Evolutionary conservation across 2,113 vertebrate species (phyloP).

Genomic region (Trichomycterus rosablanca): DNA sequence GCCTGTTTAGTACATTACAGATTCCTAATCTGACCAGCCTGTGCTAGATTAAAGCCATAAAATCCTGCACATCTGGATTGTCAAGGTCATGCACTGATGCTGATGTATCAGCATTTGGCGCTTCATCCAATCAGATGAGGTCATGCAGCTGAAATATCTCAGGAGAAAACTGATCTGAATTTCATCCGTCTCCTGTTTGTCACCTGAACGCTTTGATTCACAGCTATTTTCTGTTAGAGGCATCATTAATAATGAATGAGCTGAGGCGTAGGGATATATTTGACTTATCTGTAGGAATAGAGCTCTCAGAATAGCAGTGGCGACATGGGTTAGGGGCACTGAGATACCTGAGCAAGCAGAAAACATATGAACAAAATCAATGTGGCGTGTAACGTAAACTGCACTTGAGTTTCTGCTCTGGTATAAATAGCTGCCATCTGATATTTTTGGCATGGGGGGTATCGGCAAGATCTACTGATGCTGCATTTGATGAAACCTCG

Average conservation of each 20-base stretch:
- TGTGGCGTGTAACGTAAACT: constrained; percentile 65
- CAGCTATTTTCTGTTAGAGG: constrained; percentile 46
- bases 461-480: constrained; percentile 54
- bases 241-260: constrained; percentile 61
- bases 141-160: constrained; percentile 24
- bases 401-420: constrained; percentile 43
- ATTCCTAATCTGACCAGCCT: too few relatives aligned
- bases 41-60: too few relatives aligned
- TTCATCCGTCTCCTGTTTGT: constrained; percentile 25
- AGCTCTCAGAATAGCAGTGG: constrained; percentile 64
- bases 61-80: too few relatives aligned
- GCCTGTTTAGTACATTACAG: too few relatives aligned
- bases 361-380: constrained; percentile 61
- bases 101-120: constrained; percentile 24
- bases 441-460: constrained; percentile 62
- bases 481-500: constrained; percentile 45
- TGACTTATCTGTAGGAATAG: constrained; percentile 57
- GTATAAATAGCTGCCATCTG: constrained; percentile 61
- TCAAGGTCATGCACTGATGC: constrained; percentile 29
- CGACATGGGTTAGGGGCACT: too few relatives aligned
- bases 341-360: constrained; percentile 64
- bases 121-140: constrained; percentile 21
- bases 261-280: constrained; percentile 53
- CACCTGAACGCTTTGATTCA: constrained; percentile 29
- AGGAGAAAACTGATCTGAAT: constrained; percentile 5